phyloP scores from a whole-genome alignment of 2,888 invertebrate genomes.

The Nemurella pictetii region DNA sequence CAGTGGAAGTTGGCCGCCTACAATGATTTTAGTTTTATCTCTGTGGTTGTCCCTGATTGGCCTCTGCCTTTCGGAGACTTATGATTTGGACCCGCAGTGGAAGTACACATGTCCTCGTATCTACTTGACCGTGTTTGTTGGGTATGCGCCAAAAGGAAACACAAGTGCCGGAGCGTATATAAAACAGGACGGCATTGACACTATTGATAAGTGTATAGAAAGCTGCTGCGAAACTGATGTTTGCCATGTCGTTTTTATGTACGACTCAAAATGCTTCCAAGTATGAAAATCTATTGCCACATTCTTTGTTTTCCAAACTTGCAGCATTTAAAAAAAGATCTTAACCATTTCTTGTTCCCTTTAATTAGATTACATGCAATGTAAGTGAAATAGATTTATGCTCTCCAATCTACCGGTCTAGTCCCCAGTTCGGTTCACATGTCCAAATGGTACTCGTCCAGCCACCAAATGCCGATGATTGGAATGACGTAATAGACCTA shows the following conservation, averaged over 20 bases:
- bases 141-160: slow-evolving; percentile 44
- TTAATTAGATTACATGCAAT: slow-evolving; percentile 58
- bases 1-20: slow-evolving; percentile 6
- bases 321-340: not conserved
- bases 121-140: slow-evolving; percentile 37
- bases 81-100: slow-evolving; percentile 35
- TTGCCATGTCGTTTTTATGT: slow-evolving; percentile 81
- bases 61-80: slow-evolving; percentile 1
- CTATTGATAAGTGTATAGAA: slow-evolving; percentile 65
- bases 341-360: slow-evolving; percentile 2
- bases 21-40: slow-evolving; percentile 3
- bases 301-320: not conserved
- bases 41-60: slow-evolving; percentile 1
- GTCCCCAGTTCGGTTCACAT: slow-evolving; percentile 60
- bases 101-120: slow-evolving; percentile 38
- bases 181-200: slow-evolving; percentile 42
- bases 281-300: slow-evolving; percentile 51
- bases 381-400: slow-evolving; percentile 73
- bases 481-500: slow-evolving; percentile 54
- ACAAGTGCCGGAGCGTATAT: slow-evolving; percentile 45
- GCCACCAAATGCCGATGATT: slow-evolving; percentile 60
- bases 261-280: slow-evolving; percentile 75
- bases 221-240: slow-evolving; percentile 66
- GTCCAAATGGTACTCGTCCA: slow-evolving; percentile 78
- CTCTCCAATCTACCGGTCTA: slow-evolving; percentile 64